phyloP scores from a whole-genome alignment of 2,113 vertebrate genomes.

The Aegithalos caudatus region DNA sequence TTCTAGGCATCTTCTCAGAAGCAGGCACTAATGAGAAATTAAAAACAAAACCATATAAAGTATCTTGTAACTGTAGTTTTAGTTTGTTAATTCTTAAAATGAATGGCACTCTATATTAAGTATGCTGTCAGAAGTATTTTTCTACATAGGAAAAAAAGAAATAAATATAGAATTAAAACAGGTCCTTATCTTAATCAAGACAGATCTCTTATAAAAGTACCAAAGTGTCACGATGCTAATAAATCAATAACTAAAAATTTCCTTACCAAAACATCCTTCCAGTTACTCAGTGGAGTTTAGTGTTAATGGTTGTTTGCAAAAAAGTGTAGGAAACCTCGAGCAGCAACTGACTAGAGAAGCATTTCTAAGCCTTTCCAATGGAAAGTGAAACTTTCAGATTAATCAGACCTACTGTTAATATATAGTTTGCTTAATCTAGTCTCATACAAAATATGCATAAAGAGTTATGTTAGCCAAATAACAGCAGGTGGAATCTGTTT shows the following conservation, averaged over 20 bases:
- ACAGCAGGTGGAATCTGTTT: neutral
- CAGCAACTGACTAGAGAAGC: neutral
- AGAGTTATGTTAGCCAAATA: neutral
- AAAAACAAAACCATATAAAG: neutral
- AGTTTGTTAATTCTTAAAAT: neutral
- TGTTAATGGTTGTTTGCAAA: neutral
- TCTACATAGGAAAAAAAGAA: neutral
- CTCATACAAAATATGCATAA: neutral
- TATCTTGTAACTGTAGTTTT: neutral
- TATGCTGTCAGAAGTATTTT: neutral
- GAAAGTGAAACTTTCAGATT: neutral
- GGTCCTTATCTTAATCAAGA: neutral
- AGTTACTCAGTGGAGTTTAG: neutral
- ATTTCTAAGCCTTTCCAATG: neutral
- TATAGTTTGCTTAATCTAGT: neutral
- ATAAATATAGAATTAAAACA: neutral
- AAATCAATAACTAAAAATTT: neutral
- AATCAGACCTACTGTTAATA: neutral
- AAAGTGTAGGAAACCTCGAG: neutral
- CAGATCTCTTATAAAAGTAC: neutral
- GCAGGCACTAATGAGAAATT: slow-evolving; percentile 75
- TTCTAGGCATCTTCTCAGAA: slow-evolving; percentile 85
- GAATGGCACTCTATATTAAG: neutral
- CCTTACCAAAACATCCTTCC: neutral
- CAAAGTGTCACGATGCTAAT: neutral